Evolutionary conservation across 1,140 invertebrate species (phyloP).

Genomic region (Drosophila kurseongensis): DNA sequence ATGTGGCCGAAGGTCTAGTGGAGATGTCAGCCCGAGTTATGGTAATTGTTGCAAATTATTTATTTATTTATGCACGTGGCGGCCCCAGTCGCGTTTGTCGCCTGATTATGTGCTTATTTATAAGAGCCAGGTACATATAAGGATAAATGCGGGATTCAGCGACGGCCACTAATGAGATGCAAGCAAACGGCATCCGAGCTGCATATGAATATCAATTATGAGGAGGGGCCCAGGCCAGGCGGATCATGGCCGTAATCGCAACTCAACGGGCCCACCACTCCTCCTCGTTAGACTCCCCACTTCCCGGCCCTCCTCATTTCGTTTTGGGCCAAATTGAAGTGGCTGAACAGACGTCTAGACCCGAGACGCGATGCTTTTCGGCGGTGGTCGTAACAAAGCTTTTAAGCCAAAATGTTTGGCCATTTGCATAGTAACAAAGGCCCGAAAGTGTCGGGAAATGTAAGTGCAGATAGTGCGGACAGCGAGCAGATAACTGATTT

Average conservation of each 20-base stretch:
- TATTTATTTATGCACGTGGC: constrained; percentile 75
- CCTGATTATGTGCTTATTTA: constrained; percentile 82
- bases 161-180: constrained; percentile 71
- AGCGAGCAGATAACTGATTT: constrained; percentile 21
- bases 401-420: constrained; percentile 45
- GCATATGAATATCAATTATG: constrained; percentile 79
- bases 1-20: constrained; percentile 30
- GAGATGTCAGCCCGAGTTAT: constrained; percentile 75
- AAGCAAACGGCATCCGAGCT: constrained; percentile 45
- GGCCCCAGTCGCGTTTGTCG: constrained; percentile 53
- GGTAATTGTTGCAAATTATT: constrained; percentile 81
- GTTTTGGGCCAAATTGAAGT: constrained; percentile 25
- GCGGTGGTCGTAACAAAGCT: constrained; percentile 44
- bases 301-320: not conserved
- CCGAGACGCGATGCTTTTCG: constrained; percentile 13
- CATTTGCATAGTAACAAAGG: constrained; percentile 49
- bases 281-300: not conserved
- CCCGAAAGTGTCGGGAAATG: constrained; percentile 11
- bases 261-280: constrained; percentile 11
- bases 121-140: constrained; percentile 52
- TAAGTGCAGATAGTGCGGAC: constrained; percentile 17
- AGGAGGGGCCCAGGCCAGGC: constrained; percentile 5
- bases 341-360: constrained; percentile 53
- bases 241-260: constrained; percentile 48
- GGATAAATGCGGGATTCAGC: constrained; percentile 52